Evolutionary conservation across 2,888 invertebrate genomes (phyloP), one percentile per base, ranked within the genome.

Genomic region (Hemithea aestivaria): DNA sequence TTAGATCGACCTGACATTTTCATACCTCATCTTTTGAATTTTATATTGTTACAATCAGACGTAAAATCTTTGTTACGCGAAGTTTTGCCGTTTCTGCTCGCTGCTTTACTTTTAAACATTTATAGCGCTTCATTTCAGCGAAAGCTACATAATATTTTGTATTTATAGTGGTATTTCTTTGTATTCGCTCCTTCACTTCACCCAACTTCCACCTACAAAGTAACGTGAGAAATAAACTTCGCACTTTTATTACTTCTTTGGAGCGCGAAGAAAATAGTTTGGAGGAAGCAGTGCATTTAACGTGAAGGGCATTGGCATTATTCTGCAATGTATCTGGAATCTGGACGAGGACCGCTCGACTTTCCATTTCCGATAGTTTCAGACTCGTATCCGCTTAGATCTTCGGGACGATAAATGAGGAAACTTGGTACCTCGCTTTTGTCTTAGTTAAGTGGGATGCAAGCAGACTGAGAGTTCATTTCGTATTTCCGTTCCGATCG

Each of bases 291-390:
- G n/a, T 16, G 16, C 16, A 16, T 16, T 16, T 4, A 9, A 34
- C 42, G 40, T 40, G 12, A 48, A 37, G 36, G 20, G 43, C 46
- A 45, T 53, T 54, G 56, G 59, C 51, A 51, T 59, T 60, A 49
- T 53, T 54, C 49, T 51, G 49, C 51, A 42, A 73, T 72, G 74
- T 74, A 73, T 77, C 56, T 58, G 56, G 55, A 65, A 73, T 77
- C 56, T 59, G 56, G 55, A 64, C 62, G 65, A 66, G 69, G 66
- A 66, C 62, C 62, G 69, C 72, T 79, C 76, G 74, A 75, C 79
- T 79, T 78, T 81, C 76, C 74, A 80, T 81, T 79, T 79, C 74
- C 78, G 62, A 57, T 60, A 60, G 64, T 29, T 42, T 69, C 63
- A 52, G 53, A 48, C 40, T 58, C 61, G 58, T 71, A 75, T 74